These are phyloP conservation scores for Sesamia nonagrioides DNA, from an alignment of 1,140 invertebrate genomes.

Conservation along the genomic window DNA sequence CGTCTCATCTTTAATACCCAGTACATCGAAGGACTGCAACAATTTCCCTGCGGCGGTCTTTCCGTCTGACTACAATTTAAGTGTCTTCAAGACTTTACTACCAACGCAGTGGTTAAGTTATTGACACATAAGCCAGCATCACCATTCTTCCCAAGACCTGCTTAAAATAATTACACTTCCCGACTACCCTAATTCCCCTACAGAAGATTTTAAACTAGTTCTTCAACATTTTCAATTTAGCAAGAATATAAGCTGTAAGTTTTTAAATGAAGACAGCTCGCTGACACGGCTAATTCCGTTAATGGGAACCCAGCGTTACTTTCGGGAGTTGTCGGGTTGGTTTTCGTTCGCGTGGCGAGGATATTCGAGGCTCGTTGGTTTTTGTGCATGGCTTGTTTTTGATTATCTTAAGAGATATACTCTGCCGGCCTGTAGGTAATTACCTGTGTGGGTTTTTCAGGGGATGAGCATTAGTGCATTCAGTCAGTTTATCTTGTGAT, in stretches of 20 bases:
- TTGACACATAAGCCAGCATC: no score
- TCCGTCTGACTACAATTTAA: no score
- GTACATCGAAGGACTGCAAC: no score
- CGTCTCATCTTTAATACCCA: no score
- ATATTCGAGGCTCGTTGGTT: neutral
- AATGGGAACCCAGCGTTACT: conserved; percentile 17
- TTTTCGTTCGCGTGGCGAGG: neutral
- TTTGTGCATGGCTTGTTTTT: neutral
- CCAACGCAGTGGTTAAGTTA: no score
- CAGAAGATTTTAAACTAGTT: conserved; percentile 41
- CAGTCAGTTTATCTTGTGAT: no score
- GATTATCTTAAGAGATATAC: neutral
- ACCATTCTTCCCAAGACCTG: neutral
- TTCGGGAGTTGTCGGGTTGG: neutral
- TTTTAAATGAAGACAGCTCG: conserved; percentile 46
- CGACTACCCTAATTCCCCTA: neutral
- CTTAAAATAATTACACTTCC: conserved; percentile 10
- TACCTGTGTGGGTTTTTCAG: neutral
- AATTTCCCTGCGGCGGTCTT: no score
- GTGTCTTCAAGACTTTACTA: no score
- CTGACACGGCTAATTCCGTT: conserved; percentile 42
- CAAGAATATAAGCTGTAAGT: conserved; percentile 46
- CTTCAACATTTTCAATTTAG: conserved; percentile 48
- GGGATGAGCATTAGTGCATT: neutral
- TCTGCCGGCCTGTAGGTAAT: neutral